A percentile compares a stretch with the other conserved stretches of the same genome.
These are phyloP conservation scores for Heloderma charlesbogerti DNA, from an alignment of 2,113 vertebrate species.

Conservation along the genomic window DNA sequence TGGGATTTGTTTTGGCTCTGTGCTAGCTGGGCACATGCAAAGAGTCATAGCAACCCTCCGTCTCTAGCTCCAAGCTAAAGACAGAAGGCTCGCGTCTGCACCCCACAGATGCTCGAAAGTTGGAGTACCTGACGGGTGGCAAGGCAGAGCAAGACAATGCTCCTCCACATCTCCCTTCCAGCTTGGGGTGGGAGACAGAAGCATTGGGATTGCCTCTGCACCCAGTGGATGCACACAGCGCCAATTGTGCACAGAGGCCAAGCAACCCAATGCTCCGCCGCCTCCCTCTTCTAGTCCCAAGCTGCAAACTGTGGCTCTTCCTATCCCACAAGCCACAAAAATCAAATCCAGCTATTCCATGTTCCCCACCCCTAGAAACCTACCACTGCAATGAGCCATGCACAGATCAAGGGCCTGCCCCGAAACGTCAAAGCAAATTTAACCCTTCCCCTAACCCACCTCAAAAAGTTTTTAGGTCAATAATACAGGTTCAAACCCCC, in stretches of 20 bases:
- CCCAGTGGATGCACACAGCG: background rate
- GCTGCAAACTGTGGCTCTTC: too few relatives aligned
- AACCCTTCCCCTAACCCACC: too few relatives aligned
- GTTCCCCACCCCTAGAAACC: too few relatives aligned
- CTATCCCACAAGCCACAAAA: too few relatives aligned
- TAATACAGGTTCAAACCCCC: background rate
- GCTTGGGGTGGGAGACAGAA: background rate
- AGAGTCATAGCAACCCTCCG: background rate
- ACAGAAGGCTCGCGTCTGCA: background rate
- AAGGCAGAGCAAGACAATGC: background rate
- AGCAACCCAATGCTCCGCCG: background rate
- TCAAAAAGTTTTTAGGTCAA: background rate
- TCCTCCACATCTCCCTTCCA: background rate
- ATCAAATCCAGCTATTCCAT: too few relatives aligned
- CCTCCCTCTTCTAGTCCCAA: too few relatives aligned
- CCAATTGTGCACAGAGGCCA: background rate
- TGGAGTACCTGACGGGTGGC: too few relatives aligned
- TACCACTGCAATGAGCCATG: too few relatives aligned
- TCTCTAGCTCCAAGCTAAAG: background rate
- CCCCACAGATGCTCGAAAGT: background rate
- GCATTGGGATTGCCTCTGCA: background rate
- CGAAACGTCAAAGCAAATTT: too few relatives aligned
- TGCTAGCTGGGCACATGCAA: too few relatives aligned
- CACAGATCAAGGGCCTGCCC: too few relatives aligned
- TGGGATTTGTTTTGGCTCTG: too few relatives aligned